Evolutionary conservation across 2,797 vertebrate genomes (phyloP), one percentile per base, ranked within the genome.

Genomic region (Taeniopygia guttata): DNA sequence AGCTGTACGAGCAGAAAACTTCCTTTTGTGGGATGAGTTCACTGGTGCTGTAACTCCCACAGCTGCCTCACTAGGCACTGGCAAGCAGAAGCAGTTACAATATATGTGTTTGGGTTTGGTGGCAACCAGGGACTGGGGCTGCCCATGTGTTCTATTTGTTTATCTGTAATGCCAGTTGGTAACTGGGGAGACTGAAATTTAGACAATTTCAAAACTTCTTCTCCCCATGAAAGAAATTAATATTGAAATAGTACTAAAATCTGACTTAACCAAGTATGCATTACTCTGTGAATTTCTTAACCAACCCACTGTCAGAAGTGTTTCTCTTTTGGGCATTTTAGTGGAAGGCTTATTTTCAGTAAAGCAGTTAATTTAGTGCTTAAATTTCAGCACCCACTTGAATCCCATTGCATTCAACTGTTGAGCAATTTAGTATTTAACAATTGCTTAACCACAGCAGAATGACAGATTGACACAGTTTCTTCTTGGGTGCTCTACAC

Each of bases 351-450:
- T 88, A 1, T 87, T 93, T 93, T 93, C 69, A 77, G 62, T 68
- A 89, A 69, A 89, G 40, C 54, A 66, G 64, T 89, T 95, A 92
- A 94, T 89, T 89, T 56, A 38, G 32, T 90, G 59, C 82, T 91
- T 94, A 93, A 81, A 88, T 86, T 86, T 92, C 91, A 92, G 82
- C 87, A 69, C 55, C 36, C 40, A 85, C 89, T 92, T 89, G 66
- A 95, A 59, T 81, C 59, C 38, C 69, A 60, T 88, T 84, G 69
- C 83, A 70, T 92, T 95, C 69, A 91, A 54, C 76, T 54, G 27
- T 69, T 81, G 63, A 88, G 83, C n/a, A 67, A 59, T 95, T 94
- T 87, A 67, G 48, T 92, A 30, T 73, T 93, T 91, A 86, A 59
- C 58, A 89, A 34, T 46, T 86, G 59, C 67, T 91, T 92, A 93